Evolutionary conservation across 2,113 vertebrate species (phyloP), one percentile per base, ranked within the genome.

Genomic region (Egretta garzetta): DNA sequence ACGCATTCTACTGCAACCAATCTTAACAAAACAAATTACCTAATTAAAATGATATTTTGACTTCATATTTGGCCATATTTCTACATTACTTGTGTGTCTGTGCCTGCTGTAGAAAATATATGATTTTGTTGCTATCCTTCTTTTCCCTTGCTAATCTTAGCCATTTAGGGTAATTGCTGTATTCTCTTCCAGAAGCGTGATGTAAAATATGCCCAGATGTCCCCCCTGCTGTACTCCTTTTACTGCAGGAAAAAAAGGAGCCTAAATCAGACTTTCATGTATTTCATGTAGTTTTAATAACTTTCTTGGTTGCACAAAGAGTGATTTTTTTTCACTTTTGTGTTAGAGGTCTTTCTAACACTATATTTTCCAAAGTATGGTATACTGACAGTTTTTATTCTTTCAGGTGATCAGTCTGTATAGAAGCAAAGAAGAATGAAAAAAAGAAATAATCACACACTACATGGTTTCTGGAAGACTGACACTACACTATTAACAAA

Each of bases 351-450:
- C 43, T 43, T 17, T 43, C 43, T 43, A 43, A 43, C 43, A 43
- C 43, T 43, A 16, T 43, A 43, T 43, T 43, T 43, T 43, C 43
- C 43, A 43, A 43, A 43, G 43, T 43, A 43, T 62, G 63, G 15
- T 89, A 58, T 21, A 71, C 37, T 91, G 63, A 47, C 88, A 94
- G 8, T 87, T 88, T 85, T 83, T 73, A 93, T 93, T 55, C 73
- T 81, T 92, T 50, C 66, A 88, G 80, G 39, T 93, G 91, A 92
- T 95, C 95, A 91, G 45, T 52, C 93, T 94, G 30, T 92, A 79
- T 76, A 55, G 64, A 95, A 95, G 86, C 68, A 96, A 56, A 95
- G 75, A 96, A 37, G 86, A 96, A 85, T 59, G 26, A 59, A 84
- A 43, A 70, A 95, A 83, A 81, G 90, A 73, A 73, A 85, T 58